Percentiles rank a stretch among this genome's conserved stretches.
These are phyloP conservation scores for Pseudomyrmex dendroicus DNA, from an alignment of 1,140 invertebrate genomes.

Conservation along the genomic window DNA sequence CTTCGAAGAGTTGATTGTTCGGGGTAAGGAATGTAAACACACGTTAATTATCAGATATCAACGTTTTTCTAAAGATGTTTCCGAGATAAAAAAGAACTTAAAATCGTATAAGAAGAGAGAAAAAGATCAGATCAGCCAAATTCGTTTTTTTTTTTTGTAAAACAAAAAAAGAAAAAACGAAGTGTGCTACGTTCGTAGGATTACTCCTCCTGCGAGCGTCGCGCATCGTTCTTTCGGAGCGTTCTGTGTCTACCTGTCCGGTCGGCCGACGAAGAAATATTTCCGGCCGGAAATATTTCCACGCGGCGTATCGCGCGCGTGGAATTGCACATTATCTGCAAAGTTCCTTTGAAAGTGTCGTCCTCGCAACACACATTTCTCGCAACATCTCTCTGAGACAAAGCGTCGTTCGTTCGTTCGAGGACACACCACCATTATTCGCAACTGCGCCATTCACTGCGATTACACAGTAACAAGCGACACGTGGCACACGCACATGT, in stretches of 20 bases:
- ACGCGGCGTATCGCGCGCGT: slow-evolving; percentile 40
- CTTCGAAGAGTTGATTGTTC: slow-evolving; percentile 95
- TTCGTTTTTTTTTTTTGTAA: not conserved
- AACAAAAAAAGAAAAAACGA: not conserved
- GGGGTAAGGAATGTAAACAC: slow-evolving; percentile 86
- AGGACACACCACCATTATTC: slow-evolving; percentile 55
- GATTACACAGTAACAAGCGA: slow-evolving; percentile 51
- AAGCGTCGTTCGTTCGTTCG: slow-evolving; percentile 57
- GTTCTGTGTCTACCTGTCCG: slow-evolving; percentile 42
- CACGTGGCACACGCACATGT: slow-evolving; percentile 46
- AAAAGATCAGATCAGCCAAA: not conserved
- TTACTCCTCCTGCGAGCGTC: slow-evolving; percentile 1
- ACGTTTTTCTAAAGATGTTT: not conserved
- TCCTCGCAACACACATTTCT: slow-evolving; percentile 53
- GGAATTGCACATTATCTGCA: slow-evolving; percentile 58
- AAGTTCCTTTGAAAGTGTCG: slow-evolving; percentile 61
- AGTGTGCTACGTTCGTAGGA: not conserved
- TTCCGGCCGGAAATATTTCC: slow-evolving; percentile 60
- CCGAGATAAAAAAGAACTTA: not conserved
- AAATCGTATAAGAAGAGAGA: not conserved
- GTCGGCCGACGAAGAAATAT: slow-evolving; percentile 48
- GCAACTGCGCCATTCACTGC: slow-evolving; percentile 47
- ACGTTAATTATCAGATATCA: not conserved
- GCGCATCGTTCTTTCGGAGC: slow-evolving; percentile 32
- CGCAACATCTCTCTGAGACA: slow-evolving; percentile 58